phyloP scores from a whole-genome alignment of 2,113 vertebrate species.

The Cyphomyrus plagiostoma region DNA sequence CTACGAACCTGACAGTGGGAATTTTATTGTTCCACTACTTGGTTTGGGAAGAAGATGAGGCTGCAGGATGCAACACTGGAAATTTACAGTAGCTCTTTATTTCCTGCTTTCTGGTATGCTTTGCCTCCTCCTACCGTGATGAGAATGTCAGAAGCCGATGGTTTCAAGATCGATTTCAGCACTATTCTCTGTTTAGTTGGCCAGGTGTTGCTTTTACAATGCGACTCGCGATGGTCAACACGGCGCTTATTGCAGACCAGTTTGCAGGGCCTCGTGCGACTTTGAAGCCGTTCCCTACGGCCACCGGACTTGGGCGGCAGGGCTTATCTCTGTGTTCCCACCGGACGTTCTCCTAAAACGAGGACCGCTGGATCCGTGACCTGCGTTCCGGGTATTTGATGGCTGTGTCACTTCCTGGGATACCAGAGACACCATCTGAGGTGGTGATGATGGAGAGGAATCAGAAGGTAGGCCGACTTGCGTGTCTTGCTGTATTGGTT shows the following conservation, averaged over 20 bases:
- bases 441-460: not conserved
- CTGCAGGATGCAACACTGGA: conserved; percentile 21
- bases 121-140: conserved; percentile 30
- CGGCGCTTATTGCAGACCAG: not conserved
- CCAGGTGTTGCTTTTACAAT: not conserved
- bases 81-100: conserved; percentile 28
- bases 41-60: conserved; percentile 13
- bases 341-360: not conserved
- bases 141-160: conserved; percentile 28
- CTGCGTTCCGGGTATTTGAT: not conserved
- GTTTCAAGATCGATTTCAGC: conserved; percentile 20
- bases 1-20: not conserved
- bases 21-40: not conserved
- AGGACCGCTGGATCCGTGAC: not conserved
- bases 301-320: not conserved
- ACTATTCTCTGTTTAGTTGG: not conserved
- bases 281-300: not conserved
- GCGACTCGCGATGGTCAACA: not conserved
- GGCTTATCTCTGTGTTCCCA: not conserved
- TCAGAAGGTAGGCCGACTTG: not conserved
- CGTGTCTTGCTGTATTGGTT: not conserved
- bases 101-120: conserved; percentile 24
- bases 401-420: not conserved
- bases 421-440: not conserved
- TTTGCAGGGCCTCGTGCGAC: not conserved